Percentiles rank a stretch among this genome's conserved stretches.
Conservation (phyloP, 2,113 vertebrate species). For the Mesoclemmys tuberculata region DNA sequence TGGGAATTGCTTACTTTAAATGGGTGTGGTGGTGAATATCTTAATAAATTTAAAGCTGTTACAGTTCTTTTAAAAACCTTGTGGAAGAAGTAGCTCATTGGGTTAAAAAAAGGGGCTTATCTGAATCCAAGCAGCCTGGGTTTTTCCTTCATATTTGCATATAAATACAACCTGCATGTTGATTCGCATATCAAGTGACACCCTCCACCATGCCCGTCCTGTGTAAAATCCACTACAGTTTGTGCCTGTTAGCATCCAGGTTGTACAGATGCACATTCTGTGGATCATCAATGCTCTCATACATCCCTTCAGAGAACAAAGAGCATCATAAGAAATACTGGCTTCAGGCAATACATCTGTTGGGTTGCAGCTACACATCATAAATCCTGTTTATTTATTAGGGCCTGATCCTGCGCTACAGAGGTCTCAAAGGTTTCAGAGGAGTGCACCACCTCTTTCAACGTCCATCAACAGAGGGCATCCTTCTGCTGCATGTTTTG, state of each 20-base stretch:
- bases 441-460: not conserved
- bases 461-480: not conserved
- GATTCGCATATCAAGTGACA: slow-evolving; percentile 10
- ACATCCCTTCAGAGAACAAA: not conserved
- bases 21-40: slow-evolving; percentile 34
- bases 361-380: too few relatives aligned
- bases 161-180: not conserved
- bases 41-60: slow-evolving; percentile 43
- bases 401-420: not conserved
- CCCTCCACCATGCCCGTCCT: not conserved
- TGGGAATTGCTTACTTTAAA: slow-evolving; percentile 23
- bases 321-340: not conserved
- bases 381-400: not conserved
- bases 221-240: not conserved
- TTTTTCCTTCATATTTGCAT: slow-evolving; percentile 20
- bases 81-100: not conserved
- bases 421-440: not conserved
- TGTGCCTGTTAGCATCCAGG: not conserved
- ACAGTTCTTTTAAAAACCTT: slow-evolving; percentile 34
- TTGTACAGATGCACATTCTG: not conserved
- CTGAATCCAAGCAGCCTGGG: not conserved
- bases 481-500: not conserved
- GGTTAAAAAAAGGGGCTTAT: slow-evolving; percentile 12
- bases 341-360: too few relatives aligned
- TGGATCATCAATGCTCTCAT: not conserved